phyloP scores from a whole-genome alignment of 2,888 invertebrate genomes.

The Auanema sp. region DNA sequence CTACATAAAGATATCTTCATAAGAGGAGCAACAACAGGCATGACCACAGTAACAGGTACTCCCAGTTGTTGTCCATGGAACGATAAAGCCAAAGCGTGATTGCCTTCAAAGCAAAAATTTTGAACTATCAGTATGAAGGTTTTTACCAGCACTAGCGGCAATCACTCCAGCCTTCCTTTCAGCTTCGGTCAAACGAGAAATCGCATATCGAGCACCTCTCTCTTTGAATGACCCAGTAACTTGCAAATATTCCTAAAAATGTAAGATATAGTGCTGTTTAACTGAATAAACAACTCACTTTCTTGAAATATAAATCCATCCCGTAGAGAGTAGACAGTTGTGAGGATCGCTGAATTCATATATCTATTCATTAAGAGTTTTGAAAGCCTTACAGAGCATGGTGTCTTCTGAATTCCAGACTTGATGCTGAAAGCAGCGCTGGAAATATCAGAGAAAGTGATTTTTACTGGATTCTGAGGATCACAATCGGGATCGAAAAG shows the following conservation, averaged over 20 bases:
- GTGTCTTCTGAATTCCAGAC: constrained; percentile 80
- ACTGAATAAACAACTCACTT: constrained; percentile 64
- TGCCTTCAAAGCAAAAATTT: constrained; percentile 73
- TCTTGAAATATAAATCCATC: constrained; percentile 88
- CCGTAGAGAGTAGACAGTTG: constrained; percentile 75
- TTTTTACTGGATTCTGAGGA: constrained; percentile 51
- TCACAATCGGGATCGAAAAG: constrained; percentile 52
- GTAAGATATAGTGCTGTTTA: background rate
- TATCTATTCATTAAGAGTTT: too few species aligned
- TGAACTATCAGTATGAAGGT: background rate
- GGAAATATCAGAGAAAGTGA: constrained; percentile 60
- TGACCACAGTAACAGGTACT: constrained; percentile 83
- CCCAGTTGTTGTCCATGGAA: constrained; percentile 77
- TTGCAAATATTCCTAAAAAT: constrained; percentile 78
- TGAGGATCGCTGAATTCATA: constrained; percentile 76
- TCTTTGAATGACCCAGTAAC: constrained; percentile 96
- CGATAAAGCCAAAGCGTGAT: constrained; percentile 84
- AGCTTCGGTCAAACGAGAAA: constrained; percentile 29
- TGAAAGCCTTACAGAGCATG: constrained; percentile 77
- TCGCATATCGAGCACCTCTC: constrained; percentile 75
- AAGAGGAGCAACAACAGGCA: constrained; percentile 90
- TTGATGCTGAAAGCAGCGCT: constrained; percentile 83
- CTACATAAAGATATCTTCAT: constrained; percentile 91
- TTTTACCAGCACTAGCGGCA: constrained; percentile 50
- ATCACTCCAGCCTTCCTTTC: constrained; percentile 47